These are phyloP conservation scores for Platyrinchus mystaceus DNA, from an alignment of 2,797 vertebrate species.

Conservation along the genomic window DNA sequence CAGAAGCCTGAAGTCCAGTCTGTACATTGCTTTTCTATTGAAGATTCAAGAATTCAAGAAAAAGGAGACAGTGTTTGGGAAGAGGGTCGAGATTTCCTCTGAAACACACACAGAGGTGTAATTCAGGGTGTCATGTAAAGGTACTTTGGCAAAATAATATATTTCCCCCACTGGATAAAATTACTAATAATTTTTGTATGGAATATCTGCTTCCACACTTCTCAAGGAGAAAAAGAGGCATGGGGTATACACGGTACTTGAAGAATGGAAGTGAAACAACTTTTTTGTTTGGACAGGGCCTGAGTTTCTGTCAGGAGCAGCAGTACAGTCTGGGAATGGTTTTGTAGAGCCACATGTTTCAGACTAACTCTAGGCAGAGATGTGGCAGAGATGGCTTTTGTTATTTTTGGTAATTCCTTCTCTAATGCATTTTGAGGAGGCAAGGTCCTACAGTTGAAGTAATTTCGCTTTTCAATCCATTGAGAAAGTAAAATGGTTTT, in stretches of 20 bases:
- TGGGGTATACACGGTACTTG: not conserved
- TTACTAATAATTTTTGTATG: not conserved
- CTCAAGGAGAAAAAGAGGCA: accelerated
- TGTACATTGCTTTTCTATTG: not conserved
- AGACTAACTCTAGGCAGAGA: not conserved
- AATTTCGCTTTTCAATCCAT: not conserved
- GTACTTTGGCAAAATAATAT: not conserved
- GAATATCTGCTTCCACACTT: not conserved
- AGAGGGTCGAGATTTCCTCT: not conserved
- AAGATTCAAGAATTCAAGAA: not conserved
- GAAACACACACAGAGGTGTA: not conserved
- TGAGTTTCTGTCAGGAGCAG: not conserved
- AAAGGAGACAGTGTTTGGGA: not conserved
- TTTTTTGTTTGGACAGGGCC: not conserved
- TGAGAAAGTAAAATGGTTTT: not conserved
- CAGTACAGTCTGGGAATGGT: not conserved
- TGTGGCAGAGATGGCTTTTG: not conserved
- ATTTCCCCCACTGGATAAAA: not conserved
- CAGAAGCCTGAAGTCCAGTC: not conserved
- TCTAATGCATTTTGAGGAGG: not conserved
- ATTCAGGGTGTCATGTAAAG: not conserved
- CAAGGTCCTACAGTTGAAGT: not conserved
- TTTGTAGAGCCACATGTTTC: not conserved
- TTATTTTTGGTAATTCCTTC: not conserved
- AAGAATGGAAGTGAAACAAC: not conserved